Evolutionary conservation across 2,888 invertebrate species (phyloP).

Genomic region (Buathra laborator): DNA sequence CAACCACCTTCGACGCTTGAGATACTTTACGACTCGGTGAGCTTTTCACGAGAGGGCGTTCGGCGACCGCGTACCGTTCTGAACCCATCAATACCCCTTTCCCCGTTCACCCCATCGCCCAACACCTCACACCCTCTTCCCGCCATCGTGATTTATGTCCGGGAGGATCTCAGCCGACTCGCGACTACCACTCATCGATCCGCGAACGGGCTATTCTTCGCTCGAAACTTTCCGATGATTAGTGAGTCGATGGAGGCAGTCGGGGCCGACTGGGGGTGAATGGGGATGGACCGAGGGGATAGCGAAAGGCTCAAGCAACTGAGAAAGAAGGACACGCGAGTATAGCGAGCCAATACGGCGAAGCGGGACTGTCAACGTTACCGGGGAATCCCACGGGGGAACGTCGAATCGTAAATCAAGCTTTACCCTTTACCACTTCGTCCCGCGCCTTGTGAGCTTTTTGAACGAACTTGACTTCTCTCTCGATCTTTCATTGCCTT

Average conservation of each 20-base stretch:
- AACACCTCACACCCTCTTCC: constrained; percentile 44
- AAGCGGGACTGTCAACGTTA: constrained; percentile 54
- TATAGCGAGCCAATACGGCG: not conserved
- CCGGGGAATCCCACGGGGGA: constrained; percentile 44
- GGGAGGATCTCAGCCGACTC: constrained; percentile 67
- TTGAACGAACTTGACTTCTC: not conserved
- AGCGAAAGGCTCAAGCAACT: constrained; percentile 44
- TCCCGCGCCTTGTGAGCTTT: constrained; percentile 23
- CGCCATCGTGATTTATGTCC: constrained; percentile 63
- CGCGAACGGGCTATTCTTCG: constrained; percentile 64
- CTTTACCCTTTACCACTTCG: constrained; percentile 35
- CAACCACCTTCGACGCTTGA: constrained; percentile 40
- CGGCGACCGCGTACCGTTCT: constrained; percentile 43
- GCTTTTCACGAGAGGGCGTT: constrained; percentile 57
- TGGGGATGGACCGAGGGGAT: constrained; percentile 32
- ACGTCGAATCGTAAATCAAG: constrained; percentile 62
- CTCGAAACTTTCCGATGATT: constrained; percentile 70
- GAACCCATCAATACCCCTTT: constrained; percentile 6
- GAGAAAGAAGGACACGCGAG: constrained; percentile 35
- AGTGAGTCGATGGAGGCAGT: constrained; percentile 60
- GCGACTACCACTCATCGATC: constrained; percentile 68
- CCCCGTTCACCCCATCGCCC: not conserved
- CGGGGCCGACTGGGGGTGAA: not conserved
- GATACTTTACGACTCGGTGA: constrained; percentile 64
- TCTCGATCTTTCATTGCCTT: constrained; percentile 6